Percentiles rank a stretch among this genome's conserved stretches.
These are phyloP conservation scores for Noctua janthe DNA, from an alignment of 2,888 invertebrate species.

Conservation along the genomic window DNA sequence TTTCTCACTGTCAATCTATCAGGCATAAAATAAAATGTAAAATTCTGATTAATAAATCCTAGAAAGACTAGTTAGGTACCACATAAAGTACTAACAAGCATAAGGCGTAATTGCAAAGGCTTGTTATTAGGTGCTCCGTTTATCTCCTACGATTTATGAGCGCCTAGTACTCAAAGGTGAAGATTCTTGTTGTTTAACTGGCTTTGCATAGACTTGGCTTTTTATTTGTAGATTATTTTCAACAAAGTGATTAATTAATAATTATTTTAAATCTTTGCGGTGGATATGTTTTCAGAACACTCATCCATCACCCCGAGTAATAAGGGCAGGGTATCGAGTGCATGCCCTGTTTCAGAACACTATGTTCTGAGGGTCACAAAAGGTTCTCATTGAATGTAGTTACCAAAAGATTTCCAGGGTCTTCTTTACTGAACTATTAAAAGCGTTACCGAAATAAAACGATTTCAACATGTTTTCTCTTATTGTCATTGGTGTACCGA, in stretches of 20 bases:
- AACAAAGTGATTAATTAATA: neutral
- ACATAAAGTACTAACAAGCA: constrained; percentile 66
- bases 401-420: neutral
- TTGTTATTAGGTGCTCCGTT: constrained; percentile 46
- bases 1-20: constrained; percentile 29
- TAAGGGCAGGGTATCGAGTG: neutral
- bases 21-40: neutral
- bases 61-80: constrained; percentile 46
- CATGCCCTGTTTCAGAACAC: neutral
- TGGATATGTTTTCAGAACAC: neutral
- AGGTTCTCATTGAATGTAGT: neutral
- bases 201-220: neutral
- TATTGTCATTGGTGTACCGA: neutral
- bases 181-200: constrained; percentile 6
- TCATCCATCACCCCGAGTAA: neutral
- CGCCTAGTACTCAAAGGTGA: constrained; percentile 55
- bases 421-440: no score
- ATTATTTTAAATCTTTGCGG: neutral
- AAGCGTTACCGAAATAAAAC: neutral
- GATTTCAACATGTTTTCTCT: neutral
- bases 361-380: neutral
- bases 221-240: neutral
- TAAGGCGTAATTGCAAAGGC: constrained; percentile 63
- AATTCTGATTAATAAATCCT: constrained; percentile 26
- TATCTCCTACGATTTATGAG: constrained; percentile 64